Evolutionary conservation across 23 tunicate species (phyloP), one percentile per base, ranked within the genome.

Genomic region (Trididemnum miniatum): DNA sequence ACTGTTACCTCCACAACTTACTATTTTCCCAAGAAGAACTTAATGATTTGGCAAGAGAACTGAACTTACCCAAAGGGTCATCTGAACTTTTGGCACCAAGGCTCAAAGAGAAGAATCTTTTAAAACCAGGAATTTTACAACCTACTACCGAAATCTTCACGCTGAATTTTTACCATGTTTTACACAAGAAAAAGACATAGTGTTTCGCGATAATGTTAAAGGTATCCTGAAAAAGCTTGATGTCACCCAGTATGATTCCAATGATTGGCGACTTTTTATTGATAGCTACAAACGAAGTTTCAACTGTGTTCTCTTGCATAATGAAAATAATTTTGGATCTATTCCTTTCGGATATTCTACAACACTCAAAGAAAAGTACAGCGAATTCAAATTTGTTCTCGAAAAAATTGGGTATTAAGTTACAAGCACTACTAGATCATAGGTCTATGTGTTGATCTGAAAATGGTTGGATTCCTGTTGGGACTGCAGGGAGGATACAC

Each of bases 251-350:
- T 37, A 78, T 31, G 20, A 59, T 18, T 39, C 71, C 7, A 25
- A 20, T 12, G 82, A 49, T 23, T 54, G 65, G 82, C 54, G 71
- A 39, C 20, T 78, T 26, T 78, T 78, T 34, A 78, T 78, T 0
- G 71, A 78, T 30, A 31, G 71, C 38, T 31, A 23, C 35, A 78
- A 78, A 31, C 12, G 71, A 78, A 54, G 71, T 24, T 31, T 78
- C 38, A 78, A 78, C 29, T 59, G 2, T 0, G 71, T 78, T 54
- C 22, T 57, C 9, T 0, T 49, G 20, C 82, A 78, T 27, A 78
- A 78, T 29, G 82, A 35, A 24, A 37, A 39, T 20, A 29, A 33
- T 25, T 57, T 24, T 57, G 71, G 22, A 15, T 27, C 82, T 24
- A 25, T 49, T 23, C 82, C 71, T 15, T 15, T 27, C 57, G 71